These are phyloP conservation scores for Drosophila funebris DNA, from an alignment of 1,140 invertebrate species.

Conservation along the genomic window DNA sequence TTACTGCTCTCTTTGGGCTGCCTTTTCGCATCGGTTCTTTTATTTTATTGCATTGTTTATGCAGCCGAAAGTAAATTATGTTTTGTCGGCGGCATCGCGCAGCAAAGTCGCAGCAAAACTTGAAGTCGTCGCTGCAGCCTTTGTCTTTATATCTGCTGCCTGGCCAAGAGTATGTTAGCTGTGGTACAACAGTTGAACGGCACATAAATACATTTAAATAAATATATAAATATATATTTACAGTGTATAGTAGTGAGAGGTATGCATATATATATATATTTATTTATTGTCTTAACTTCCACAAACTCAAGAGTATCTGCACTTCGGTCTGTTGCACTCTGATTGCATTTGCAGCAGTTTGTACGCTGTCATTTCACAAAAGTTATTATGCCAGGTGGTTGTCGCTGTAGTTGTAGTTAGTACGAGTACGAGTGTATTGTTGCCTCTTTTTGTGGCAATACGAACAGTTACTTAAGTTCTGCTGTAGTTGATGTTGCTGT, in stretches of 20 bases:
- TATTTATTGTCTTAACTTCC: no score
- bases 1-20: conserved; percentile 39
- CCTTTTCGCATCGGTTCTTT: conserved; percentile 60
- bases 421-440: conserved; percentile 27
- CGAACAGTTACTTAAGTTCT: conserved; percentile 67
- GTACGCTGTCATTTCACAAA: conserved; percentile 72
- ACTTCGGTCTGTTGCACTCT: conserved; percentile 3
- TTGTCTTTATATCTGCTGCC: conserved; percentile 27
- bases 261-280: no score
- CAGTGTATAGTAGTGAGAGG: no score
- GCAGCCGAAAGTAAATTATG: conserved; percentile 80
- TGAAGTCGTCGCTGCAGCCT: conserved; percentile 38
- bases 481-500: no score
- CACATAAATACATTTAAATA: not conserved
- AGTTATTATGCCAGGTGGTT: conserved; percentile 71
- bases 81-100: conserved; percentile 54
- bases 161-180: conserved; percentile 4
- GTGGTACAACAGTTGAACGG: not conserved
- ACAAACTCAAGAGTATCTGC: conserved; percentile 37
- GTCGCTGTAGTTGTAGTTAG: conserved; percentile 11
- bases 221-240: not conserved
- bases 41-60: conserved; percentile 83
- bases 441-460: conserved; percentile 52
- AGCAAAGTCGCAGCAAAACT: conserved; percentile 41
- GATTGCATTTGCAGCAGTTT: conserved; percentile 52